phyloP scores from a whole-genome alignment of 2,888 invertebrate genomes.

The Drosophila tanythrix region DNA sequence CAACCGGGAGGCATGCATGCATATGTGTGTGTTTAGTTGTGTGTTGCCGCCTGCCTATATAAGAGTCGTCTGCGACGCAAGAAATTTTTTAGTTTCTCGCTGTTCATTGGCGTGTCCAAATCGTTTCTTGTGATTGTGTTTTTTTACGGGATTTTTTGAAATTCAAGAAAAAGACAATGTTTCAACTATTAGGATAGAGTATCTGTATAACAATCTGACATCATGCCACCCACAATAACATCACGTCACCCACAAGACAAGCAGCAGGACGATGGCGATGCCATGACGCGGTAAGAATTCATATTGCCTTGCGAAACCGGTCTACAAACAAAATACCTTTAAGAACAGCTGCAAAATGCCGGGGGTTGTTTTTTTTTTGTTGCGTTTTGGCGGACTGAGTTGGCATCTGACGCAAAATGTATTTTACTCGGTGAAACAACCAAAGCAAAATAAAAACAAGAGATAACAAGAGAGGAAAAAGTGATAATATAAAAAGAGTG shows the following conservation, averaged over 20 bases:
- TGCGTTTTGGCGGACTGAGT: constrained; percentile 44
- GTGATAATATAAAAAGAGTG: neutral
- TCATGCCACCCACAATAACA: constrained; percentile 83
- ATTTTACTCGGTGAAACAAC: constrained; percentile 4
- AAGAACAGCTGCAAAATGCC: constrained; percentile 33
- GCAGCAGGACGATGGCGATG: constrained; percentile 62
- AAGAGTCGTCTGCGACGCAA: constrained; percentile 31
- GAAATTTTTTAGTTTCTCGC: constrained; percentile 63
- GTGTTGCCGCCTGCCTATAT: constrained; percentile 46
- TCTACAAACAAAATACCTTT: neutral
- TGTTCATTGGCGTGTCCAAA: constrained; percentile 49
- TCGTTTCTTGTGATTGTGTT: constrained; percentile 21
- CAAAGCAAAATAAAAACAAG: constrained; percentile 40
- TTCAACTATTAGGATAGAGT: constrained; percentile 4
- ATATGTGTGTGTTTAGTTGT: constrained; percentile 4
- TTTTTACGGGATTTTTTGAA: neutral
- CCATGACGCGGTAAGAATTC: constrained; percentile 75
- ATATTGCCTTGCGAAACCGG: constrained; percentile 32
- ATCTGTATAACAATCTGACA: constrained; percentile 41
- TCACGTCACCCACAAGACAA: constrained; percentile 52
- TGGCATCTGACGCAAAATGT: constrained; percentile 49
- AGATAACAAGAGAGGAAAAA: constrained; percentile 2
- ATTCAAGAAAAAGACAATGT: neutral
- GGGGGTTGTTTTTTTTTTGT: constrained; percentile 40
- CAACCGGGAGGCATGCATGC: constrained; percentile 11